Evolutionary conservation across 1,140 invertebrate species (phyloP), one percentile per base, ranked within the genome.

Genomic region (Drosophila willistoni): DNA sequence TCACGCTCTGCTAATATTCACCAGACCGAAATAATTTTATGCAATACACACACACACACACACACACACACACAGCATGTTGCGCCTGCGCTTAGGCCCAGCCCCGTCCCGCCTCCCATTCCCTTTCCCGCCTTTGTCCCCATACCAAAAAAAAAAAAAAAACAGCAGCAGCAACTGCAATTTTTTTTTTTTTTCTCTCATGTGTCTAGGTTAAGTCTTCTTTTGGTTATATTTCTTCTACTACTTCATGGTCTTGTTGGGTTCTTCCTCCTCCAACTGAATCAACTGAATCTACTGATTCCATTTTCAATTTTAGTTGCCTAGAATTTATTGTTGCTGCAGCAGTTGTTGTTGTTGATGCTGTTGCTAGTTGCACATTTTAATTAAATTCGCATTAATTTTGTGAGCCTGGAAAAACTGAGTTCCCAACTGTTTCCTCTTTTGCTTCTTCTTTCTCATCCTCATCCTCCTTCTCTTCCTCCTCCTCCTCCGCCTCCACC

Each of bases 21-120:
- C 90, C 84, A 91, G 90, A 91, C 90, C 90, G 90, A 91, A 91
- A 91, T 91, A 91, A 91, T 90, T 91, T 89, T 91, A 91, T 91
- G 82, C 90, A 91, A 91, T 85, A 91, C 83, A 84, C 77, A 68
- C 51, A 80, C 70, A 90, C 73, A 75, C 62, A 73, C 55, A 79
- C 62, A 64, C 55, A 67, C 41, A 65, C 25, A 78, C 39, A 57
- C 61, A 36, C 12, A 36, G 6, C 44, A 51, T 51, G 44, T 51
- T 51, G 44, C 33, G 56, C 60, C 51, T 55, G 67, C 56, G 66
- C 60, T 73, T 55, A 56, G 56, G 29, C 66, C 60, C 67, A 60
- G 63, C 64, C 74, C 56, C 79, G 79, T 77, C 74, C 79, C 83
- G 71, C 79, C 79, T 82, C 76, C 83, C 79, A 79, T 76, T 66